Base-by-base conservation (phyloP, 2,888 invertebrate genomes). In the Isotomurus palustris region DNA sequence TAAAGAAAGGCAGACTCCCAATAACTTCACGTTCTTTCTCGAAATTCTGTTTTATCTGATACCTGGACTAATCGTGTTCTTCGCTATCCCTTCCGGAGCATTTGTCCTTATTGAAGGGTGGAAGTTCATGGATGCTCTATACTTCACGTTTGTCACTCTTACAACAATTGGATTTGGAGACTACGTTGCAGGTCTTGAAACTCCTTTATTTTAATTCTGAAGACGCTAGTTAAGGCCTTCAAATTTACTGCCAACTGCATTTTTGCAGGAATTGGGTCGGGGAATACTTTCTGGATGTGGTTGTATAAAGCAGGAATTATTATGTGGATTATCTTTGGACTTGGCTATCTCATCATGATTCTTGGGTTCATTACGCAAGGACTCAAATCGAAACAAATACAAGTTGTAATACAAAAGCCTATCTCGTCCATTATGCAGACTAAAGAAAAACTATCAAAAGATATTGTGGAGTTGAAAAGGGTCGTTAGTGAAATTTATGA, bases 261-360 rank as follows among this genome's bases (percentile, higher is more conserved):
- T n/a, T n/a, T n/a, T n/a, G n/a, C 43, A 67, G 67, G 70, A 50
- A 66, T 66, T 64, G 68, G 70, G 21, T 62, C 64, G 38, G 70
- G 68, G 4, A 63, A 68, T 44, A 67, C 63, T 36, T 35, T 66
- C 21, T 72, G 71, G 71, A 38, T 71, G n/a, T 74, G 74, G 62
- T 76, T 85, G 2, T 93, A 93, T 77, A 84, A 91, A 76, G 82
- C 86, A 58, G 87, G 88, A 70, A 80, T 92, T 0, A 83, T 92
- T 29, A 76, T 87, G 24, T 93, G 93, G 93, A 89, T 93, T 53
- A 88, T 91, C 60, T 91, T 91, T 72, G 92, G 93, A 0, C 80
- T 93, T 63, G 92, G 92, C 0, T 93, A 93, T 75, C 82, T 91
- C 43, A 84, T 91, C 24, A 93, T 93, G 92, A 84, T 91, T 44